Conservation (phyloP, 2,888 invertebrate genomes). For the Clepsis dumicolana region DNA sequence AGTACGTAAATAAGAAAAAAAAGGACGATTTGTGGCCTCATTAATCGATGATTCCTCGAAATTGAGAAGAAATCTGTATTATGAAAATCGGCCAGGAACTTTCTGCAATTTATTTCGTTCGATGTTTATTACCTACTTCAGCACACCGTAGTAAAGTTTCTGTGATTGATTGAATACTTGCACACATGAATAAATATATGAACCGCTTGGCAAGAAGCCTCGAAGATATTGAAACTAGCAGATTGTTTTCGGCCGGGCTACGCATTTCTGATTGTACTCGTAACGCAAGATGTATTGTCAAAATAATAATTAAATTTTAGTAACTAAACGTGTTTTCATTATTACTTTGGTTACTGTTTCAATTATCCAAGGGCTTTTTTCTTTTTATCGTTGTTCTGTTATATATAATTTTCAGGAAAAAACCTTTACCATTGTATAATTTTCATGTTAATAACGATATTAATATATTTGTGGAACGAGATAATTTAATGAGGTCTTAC, state of each 20-base stretch:
- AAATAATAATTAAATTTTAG: neutral
- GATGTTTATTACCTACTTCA: constrained; percentile 1
- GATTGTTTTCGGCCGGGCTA: constrained; percentile 5
- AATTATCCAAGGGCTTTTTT: neutral
- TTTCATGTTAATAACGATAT: neutral
- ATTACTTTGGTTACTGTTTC: neutral
- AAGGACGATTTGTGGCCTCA: constrained; percentile 6
- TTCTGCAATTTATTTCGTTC: constrained; percentile 6
- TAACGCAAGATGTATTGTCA: neutral
- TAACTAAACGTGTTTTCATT: neutral
- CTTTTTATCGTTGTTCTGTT: neutral
- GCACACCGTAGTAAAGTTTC: constrained; percentile 6
- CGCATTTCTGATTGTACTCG: constrained; percentile 4
- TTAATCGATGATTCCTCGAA: constrained; percentile 5
- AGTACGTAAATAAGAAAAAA: constrained; percentile 16
- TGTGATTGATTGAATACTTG: constrained; percentile 7
- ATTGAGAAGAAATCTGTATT: neutral
- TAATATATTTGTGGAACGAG: neutral
- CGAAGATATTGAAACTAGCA: neutral
- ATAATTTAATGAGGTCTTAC: constrained; percentile 6
- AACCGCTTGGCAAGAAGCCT: constrained; percentile 5
- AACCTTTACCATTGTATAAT: neutral
- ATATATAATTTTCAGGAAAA: neutral
- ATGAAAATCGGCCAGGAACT: neutral
- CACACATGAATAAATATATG: constrained; percentile 8